These are phyloP conservation scores for Maniola jurtina DNA, from an alignment of 1,140 invertebrate genomes.

Conservation along the genomic window DNA sequence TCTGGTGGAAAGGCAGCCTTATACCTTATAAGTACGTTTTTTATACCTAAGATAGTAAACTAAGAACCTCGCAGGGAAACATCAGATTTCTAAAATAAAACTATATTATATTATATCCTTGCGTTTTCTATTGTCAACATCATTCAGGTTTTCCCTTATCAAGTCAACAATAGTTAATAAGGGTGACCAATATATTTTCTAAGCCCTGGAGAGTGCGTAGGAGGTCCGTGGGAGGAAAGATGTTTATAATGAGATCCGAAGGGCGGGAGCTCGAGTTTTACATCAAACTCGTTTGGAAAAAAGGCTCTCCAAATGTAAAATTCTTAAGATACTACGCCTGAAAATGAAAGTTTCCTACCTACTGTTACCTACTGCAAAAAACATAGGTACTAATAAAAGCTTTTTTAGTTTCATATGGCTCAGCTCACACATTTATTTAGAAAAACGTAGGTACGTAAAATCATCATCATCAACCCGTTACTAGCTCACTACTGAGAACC, in stretches of 20 bases:
- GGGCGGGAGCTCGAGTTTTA: background rate
- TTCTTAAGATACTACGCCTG: background rate
- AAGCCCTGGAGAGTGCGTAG: background rate
- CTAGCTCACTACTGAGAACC: too few species aligned
- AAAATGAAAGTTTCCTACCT: background rate
- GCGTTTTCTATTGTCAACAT: background rate
- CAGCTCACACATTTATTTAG: background rate
- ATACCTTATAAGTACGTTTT: too few species aligned
- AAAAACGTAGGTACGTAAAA: background rate
- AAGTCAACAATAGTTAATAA: background rate
- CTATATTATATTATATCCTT: too few species aligned
- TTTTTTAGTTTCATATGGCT: background rate
- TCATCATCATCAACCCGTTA: too few species aligned
- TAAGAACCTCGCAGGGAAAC: too few species aligned
- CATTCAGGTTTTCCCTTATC: background rate
- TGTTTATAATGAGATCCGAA: slow-evolving; percentile 1
- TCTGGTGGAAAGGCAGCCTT: too few species aligned
- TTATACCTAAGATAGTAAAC: too few species aligned
- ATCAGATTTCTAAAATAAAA: too few species aligned
- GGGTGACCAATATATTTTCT: background rate
- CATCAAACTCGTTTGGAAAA: background rate
- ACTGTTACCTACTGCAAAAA: too few species aligned
- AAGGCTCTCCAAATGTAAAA: slow-evolving; percentile 1
- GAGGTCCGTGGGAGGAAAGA: background rate
- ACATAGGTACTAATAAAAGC: too few species aligned